Base-by-base conservation (phyloP, 1,140 invertebrate species). In the Drosophila kurseongensis region DNA sequence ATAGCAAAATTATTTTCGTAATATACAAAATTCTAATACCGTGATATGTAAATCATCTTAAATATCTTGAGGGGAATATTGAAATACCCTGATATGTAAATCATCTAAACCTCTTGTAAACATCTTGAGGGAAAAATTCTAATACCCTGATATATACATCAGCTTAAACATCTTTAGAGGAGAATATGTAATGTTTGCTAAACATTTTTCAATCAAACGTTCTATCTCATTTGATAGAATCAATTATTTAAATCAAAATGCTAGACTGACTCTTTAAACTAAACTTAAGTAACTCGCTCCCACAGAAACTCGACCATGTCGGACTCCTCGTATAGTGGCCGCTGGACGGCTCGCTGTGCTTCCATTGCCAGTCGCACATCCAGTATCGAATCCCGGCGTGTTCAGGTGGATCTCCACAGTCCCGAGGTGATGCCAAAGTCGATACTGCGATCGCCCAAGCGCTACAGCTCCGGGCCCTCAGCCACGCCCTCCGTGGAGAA, bases 321-420 rank as follows among this genome's bases (percentile, higher is more conserved):
- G 27, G 92, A 92, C 40, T 88, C 86, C 13, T 92, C 92, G 23
- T 91, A 89, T 50, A 91, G 90, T 58, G 91, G 88, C 74, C 91
- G 91, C 73, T 91, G 89, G 91, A 91, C 85, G 77, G 80, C 77
- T 6, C 88, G 81, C 47, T 90, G 91, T 75, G 78, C 88, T 8
- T 91, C 92, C 14, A 60, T 90, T 18, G 77, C 91, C 13, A 92
- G 92, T 73, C 89, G 91, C 47, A 91, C 91, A 29, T 91, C 88
- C 9, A 92, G 91, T 71, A 91, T 92, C 44, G 92, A 92, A 35
- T 92, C 92, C 5, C 69, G 90, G 44, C 75, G 80, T 5, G 73
- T 92, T 29, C 92, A 92, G 58, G 91, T 92, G 16, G 91, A 92
- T 74, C 65, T 92, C 12, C 91, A 92, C 14, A 92, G 91, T 68